Conservation (phyloP, 2,797 vertebrate species). For the Phyllotis vaccarum region DNA sequence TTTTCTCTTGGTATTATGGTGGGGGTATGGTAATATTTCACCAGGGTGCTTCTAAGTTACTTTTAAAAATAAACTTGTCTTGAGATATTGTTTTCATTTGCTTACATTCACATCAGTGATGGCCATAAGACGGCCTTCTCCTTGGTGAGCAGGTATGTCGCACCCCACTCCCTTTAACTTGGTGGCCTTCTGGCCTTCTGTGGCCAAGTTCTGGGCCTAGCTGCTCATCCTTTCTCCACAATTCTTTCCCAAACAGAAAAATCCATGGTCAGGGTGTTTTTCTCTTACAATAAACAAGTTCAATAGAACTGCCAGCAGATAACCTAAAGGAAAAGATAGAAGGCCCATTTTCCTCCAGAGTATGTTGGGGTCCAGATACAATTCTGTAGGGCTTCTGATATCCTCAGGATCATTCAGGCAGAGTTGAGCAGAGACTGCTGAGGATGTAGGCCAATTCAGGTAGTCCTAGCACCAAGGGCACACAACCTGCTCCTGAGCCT, state of each 20-base stretch:
- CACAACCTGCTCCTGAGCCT: constrained; percentile 1
- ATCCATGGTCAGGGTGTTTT: constrained; percentile 40
- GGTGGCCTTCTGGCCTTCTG: constrained; percentile 20
- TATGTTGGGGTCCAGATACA: background rate
- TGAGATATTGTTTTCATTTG: constrained; percentile 71
- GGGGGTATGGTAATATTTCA: constrained; percentile 75
- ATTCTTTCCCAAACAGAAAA: constrained; percentile 65
- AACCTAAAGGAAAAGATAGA: constrained; percentile 12
- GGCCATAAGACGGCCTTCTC: constrained; percentile 75
- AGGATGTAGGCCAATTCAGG: background rate
- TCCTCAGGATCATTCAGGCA: background rate
- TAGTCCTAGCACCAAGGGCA: background rate
- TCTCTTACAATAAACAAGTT: constrained; percentile 69
- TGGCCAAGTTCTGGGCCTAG: constrained; percentile 37
- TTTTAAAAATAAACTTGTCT: constrained; percentile 73
- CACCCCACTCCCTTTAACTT: constrained; percentile 44
- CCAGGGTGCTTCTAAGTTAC: constrained; percentile 82
- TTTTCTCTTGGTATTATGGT: constrained; percentile 67
- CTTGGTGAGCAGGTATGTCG: constrained; percentile 65
- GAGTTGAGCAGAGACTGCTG: background rate
- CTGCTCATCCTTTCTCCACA: background rate
- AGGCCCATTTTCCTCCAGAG: background rate
- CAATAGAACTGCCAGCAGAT: constrained; percentile 66
- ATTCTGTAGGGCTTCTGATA: background rate
- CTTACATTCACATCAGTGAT: constrained; percentile 65